These are phyloP conservation scores for Macrobrachium rosenbergii DNA, from an alignment of 1,140 invertebrate species.

Conservation along the genomic window DNA sequence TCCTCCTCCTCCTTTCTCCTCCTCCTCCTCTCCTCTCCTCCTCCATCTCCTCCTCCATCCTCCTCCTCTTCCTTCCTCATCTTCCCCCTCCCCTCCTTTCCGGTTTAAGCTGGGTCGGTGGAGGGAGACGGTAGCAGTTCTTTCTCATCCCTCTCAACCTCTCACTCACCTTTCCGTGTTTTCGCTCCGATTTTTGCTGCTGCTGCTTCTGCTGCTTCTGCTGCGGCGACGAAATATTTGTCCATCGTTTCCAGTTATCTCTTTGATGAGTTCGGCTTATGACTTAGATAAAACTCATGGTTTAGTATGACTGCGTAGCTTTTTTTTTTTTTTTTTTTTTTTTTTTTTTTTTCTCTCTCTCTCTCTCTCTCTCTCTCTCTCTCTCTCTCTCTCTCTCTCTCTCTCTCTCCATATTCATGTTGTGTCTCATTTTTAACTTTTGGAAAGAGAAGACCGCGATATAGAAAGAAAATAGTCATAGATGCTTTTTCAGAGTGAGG, in stretches of 20 bases:
- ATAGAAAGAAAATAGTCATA: too few species aligned
- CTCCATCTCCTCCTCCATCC: slow-evolving; percentile 13
- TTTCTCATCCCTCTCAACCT: background rate
- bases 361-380: slow-evolving; percentile 20
- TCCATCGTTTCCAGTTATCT: background rate
- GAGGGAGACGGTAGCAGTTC: background rate
- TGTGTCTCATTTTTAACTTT: background rate
- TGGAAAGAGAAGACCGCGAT: background rate
- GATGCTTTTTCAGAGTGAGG: too few species aligned
- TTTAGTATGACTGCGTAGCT: background rate
- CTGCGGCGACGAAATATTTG: too few species aligned
- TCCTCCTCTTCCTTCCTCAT: background rate
- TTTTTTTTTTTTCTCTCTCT: slow-evolving; percentile 1
- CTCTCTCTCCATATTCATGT: slow-evolving; percentile 9
- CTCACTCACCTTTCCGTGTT: slow-evolving; percentile 1
- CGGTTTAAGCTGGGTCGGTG: background rate
- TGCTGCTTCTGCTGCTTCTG: background rate
- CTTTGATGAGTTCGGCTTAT: too few species aligned
- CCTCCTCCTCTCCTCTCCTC: slow-evolving; percentile 3
- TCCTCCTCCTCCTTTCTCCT: background rate
- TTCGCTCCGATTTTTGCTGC: background rate
- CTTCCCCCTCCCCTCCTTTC: background rate
- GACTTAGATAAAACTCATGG: too few species aligned
- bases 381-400: slow-evolving; percentile 19
- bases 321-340: background rate